These are phyloP conservation scores for Excalfactoria chinensis DNA, from an alignment of 2,113 vertebrate species.

Conservation along the genomic window DNA sequence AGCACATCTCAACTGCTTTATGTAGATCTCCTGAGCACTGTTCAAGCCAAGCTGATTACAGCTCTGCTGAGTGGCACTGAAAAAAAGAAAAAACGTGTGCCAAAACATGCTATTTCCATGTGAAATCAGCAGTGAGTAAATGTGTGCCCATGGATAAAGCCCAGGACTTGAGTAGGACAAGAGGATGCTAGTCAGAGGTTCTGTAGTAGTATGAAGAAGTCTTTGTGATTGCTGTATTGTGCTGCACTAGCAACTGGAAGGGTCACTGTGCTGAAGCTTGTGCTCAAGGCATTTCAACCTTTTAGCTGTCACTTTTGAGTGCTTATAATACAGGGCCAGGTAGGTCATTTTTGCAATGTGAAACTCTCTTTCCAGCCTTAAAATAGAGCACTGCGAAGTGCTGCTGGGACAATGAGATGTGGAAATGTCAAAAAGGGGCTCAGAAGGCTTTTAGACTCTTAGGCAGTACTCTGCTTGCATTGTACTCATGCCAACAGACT, in stretches of 20 bases:
- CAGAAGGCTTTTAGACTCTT: neutral
- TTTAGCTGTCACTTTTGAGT: neutral
- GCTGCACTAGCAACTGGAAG: neutral
- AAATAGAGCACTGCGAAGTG: neutral
- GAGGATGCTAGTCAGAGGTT: neutral
- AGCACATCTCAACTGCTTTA: neutral
- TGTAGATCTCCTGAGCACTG: neutral
- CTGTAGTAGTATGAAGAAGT: neutral
- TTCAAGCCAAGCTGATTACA: slow-evolving; percentile 16
- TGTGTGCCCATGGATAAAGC: neutral
- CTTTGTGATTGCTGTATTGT: neutral
- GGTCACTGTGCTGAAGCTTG: neutral
- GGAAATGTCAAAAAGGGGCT: neutral
- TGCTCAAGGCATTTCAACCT: neutral
- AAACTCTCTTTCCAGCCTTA: neutral
- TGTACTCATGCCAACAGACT: neutral
- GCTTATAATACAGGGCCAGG: neutral
- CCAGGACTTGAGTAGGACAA: neutral
- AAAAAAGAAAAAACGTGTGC: neutral
- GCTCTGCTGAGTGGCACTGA: neutral
- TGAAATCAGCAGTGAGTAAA: neutral
- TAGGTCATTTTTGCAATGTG: neutral
- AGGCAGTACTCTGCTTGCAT: neutral
- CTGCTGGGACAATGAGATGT: neutral
- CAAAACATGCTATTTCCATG: neutral